Evolutionary conservation across 2,113 vertebrate genomes (phyloP), one percentile per base, ranked within the genome.

Genomic region (Cephalopholis sonnerati): DNA sequence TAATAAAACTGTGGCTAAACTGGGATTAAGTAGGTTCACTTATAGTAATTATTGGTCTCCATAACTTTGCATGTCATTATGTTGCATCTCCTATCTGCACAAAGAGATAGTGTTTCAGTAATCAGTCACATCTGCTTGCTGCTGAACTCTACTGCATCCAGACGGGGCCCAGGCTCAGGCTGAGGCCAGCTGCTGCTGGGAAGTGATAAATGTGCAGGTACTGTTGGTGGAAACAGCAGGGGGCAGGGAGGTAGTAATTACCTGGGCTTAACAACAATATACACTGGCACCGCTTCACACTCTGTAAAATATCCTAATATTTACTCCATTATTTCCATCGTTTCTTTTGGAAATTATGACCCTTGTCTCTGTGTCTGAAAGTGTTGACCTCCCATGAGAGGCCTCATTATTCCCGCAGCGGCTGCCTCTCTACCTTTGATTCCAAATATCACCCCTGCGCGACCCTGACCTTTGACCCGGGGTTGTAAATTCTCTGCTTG

Each of bases 231-330:
- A 85, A 76, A 24, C 83, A 82, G 87, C 88, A 72, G 83, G 86
- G 75, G 79, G 75, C 57, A 5, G 63, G 5, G 68, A 72, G 82
- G 64, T 32, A 81, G 84, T 84, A 82, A 93, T 92, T 87, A 87
- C 63, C 86, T 81, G 64, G n/a, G 61, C 74, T 81, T 62, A 90
- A 91, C 79, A 90, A 93, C 88, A 92, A 93, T 91, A 89, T 88
- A 89, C 85, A 83, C 79, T 80, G 86, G 84, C 78, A 17, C 71
- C 62, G 77, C 48, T 88, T 92, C 89, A 88, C 83, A 90, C 88
- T 83, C 83, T 88, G 36, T 91, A 84, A 89, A 92, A 86, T 71
- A 73, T 70, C 66, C 62, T 63, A 87, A 92, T 90, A 92, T 92
- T 93, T 91, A 79, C 84, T 78, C 69, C 32, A 59, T 87, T 86